phyloP scores from a whole-genome alignment of 2,888 invertebrate species.

The Caenorhabditis japonica region DNA sequence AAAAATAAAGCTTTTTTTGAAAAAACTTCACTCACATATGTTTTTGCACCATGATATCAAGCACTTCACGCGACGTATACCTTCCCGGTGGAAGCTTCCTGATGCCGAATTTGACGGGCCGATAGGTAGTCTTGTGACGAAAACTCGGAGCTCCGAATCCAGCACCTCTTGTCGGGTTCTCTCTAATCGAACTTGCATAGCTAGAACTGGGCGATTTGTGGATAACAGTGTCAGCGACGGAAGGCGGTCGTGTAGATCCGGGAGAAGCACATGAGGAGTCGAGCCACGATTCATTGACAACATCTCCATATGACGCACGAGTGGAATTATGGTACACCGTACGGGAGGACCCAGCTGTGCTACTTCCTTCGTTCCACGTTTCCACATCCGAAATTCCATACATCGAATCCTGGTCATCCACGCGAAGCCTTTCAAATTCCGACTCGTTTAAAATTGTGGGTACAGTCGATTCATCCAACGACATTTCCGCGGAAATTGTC shows the following conservation, averaged over 20 bases:
- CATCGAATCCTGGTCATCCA: background rate
- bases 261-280: background rate
- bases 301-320: background rate
- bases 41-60: no score
- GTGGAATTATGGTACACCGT: background rate
- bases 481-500: background rate
- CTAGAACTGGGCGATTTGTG: no score
- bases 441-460: conserved; percentile 2
- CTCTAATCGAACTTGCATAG: no score
- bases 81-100: no score
- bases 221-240: background rate
- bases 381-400: background rate
- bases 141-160: no score
- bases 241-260: background rate
- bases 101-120: no score
- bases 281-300: conserved; percentile 14
- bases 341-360: background rate
- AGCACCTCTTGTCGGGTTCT: no score
- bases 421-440: background rate
- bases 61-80: no score
- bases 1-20: no score
- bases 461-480: background rate
- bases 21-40: no score
- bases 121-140: no score
- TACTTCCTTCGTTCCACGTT: background rate